A percentile compares a stretch with the other conserved stretches of the same genome.
These are phyloP conservation scores for Clarias laeviceps DNA, from an alignment of 2,797 vertebrate genomes.

Conservation along the genomic window DNA sequence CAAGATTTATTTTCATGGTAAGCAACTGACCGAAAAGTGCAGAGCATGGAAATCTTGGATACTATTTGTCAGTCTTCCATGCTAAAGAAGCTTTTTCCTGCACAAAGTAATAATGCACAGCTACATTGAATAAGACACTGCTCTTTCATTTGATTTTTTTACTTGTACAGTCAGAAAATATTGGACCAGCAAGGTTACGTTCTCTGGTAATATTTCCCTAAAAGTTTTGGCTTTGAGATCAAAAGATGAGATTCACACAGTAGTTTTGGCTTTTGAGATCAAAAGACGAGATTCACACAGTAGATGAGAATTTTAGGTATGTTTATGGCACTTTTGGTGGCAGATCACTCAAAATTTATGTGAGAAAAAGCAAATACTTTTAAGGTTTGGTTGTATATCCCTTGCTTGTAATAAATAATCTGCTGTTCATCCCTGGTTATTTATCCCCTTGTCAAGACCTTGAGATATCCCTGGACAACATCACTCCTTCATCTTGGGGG, in stretches of 20 bases:
- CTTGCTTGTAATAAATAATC: background rate
- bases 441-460: no score
- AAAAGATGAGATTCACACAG: background rate
- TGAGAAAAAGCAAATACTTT: background rate
- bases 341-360: background rate
- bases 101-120: background rate
- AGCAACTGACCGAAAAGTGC: constrained; percentile 2
- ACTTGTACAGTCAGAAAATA: background rate
- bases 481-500: no score
- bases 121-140: background rate
- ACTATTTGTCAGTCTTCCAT: background rate
- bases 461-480: no score
- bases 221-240: background rate
- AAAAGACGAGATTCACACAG: no score
- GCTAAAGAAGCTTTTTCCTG: background rate
- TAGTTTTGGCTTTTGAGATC: background rate
- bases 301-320: background rate
- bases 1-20: constrained; percentile 32
- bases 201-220: no score
- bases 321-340: background rate
- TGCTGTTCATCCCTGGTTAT: no score
- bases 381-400: background rate
- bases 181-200: background rate
- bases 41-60: constrained; percentile 1
- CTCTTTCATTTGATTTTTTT: constrained; percentile 23